A percentile compares a stretch with the other conserved stretches of the same genome.
These are phyloP conservation scores for Lasioglossum villosulum DNA, from an alignment of 2,888 invertebrate genomes.

Conservation along the genomic window DNA sequence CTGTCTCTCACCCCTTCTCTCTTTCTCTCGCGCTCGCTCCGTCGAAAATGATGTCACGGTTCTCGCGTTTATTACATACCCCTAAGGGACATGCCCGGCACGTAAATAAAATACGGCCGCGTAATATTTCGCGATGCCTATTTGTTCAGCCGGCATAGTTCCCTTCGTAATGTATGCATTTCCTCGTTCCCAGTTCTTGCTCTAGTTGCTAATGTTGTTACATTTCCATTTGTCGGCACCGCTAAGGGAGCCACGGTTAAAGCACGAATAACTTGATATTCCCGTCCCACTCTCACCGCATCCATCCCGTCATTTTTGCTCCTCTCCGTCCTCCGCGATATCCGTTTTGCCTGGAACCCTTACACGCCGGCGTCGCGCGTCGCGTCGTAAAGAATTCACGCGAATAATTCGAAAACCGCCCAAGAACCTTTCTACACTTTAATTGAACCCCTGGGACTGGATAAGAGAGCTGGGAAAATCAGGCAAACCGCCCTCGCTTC, in stretches of 20 bases:
- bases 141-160: constrained; percentile 55
- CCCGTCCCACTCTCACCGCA: constrained; percentile 23
- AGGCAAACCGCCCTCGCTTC: neutral
- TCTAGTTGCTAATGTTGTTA: constrained; percentile 66
- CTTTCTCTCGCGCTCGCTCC: neutral
- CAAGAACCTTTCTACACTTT: neutral
- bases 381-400: constrained; percentile 18
- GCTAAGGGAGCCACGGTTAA: constrained; percentile 54
- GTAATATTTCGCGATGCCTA: constrained; percentile 61
- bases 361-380: neutral
- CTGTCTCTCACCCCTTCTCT: neutral
- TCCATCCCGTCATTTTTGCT: constrained; percentile 7
- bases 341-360: constrained; percentile 4
- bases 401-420: neutral
- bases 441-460: neutral
- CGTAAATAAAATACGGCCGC: constrained; percentile 36
- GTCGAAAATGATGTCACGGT: constrained; percentile 23
- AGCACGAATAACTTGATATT: constrained; percentile 61
- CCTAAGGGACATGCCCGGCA: constrained; percentile 1
- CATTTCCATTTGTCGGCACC: constrained; percentile 64
- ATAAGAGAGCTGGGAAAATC: constrained; percentile 1
- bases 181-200: constrained; percentile 64
- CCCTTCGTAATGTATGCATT: constrained; percentile 54
- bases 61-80: constrained; percentile 26
- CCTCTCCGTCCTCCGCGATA: constrained; percentile 14